Percentiles rank a stretch among this genome's conserved stretches.
These are phyloP conservation scores for Oreochromis aureus DNA, from an alignment of 2,113 vertebrate genomes.

Conservation along the genomic window DNA sequence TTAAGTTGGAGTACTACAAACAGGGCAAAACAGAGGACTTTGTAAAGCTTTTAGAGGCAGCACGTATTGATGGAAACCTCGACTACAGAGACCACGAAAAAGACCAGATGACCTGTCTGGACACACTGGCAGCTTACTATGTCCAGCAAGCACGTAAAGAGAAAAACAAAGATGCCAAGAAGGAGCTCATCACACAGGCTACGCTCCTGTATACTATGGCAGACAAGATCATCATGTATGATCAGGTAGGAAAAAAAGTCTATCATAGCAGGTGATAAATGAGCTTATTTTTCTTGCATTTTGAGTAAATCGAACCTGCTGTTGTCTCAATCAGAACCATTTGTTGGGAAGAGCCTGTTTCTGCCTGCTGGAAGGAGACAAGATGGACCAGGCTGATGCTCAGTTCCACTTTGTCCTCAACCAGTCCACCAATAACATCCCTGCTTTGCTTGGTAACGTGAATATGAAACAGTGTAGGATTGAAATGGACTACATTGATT, in stretches of 20 bases:
- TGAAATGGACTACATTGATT: not conserved
- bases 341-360: conserved; percentile 97
- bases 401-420: conserved; percentile 99
- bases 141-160: conserved; percentile 97
- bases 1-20: conserved; percentile 97
- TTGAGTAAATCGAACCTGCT: not conserved
- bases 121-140: conserved; percentile 96
- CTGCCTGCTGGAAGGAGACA: conserved; percentile 98
- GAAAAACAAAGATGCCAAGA: conserved; percentile 99
- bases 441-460: conserved; percentile 87
- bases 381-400: conserved; percentile 99
- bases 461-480: not conserved
- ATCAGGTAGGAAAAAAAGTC: conserved; percentile 83
- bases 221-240: conserved; percentile 99
- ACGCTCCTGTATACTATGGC: conserved; percentile 98
- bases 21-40: conserved; percentile 99
- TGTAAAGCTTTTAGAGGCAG: conserved; percentile 95
- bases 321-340: conserved; percentile 83
- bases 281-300: not conserved
- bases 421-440: conserved; percentile 98
- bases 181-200: conserved; percentile 97
- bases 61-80: conserved; percentile 96
- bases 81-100: conserved; percentile 99
- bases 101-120: conserved; percentile 98
- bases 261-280: not conserved